Evolutionary conservation across 2,113 vertebrate genomes (phyloP), one percentile per base, ranked within the genome.

Genomic region (Andinoacara biseriatus): DNA sequence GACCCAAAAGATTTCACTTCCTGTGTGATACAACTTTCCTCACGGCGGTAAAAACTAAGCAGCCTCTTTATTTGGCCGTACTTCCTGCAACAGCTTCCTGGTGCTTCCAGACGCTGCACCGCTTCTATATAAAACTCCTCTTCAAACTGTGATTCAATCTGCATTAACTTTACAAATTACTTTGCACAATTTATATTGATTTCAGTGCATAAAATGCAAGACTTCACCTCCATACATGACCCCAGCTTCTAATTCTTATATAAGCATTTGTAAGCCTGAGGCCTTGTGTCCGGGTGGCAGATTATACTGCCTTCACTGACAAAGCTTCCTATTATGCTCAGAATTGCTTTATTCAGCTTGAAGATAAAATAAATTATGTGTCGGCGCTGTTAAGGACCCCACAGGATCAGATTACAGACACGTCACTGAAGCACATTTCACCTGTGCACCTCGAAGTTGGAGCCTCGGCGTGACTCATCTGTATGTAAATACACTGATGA

Each of bases 281-380:
- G 67, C 46, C 29, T 82, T 35, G 75, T 87, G 81, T 86, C 72
- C 90, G 79, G 49, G 76, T 79, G 46, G 78, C 35, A 81, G 85
- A 92, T 89, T 80, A 57, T 35, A 10, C 57, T 14, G 35, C 78
- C 40, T 76, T 81, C 61, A 75, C 22, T 9, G 54, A 54, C 74
- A 29, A 62, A 58, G 33, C 74, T 62, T 80, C 49, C 82, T 43
- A 83, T 91, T 91, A 87, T 89, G 74, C 67, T 86, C 80, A 62
- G 88, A 88, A 94, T 93, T 86, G 90, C 75, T 87, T 72, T 69
- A 89, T 91, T 94, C 82, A 88, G 92, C 69, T 86, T 75, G 79
- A 76, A 86, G 87, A 90, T 89, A 86, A 89, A 80, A 79, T 80
- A 88, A 87, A 91, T 90, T 57, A 86, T 87, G 49, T 84, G 58